Evolutionary conservation across 2,797 vertebrate species (phyloP).

Genomic region (Hypotaenidia philippensis): DNA sequence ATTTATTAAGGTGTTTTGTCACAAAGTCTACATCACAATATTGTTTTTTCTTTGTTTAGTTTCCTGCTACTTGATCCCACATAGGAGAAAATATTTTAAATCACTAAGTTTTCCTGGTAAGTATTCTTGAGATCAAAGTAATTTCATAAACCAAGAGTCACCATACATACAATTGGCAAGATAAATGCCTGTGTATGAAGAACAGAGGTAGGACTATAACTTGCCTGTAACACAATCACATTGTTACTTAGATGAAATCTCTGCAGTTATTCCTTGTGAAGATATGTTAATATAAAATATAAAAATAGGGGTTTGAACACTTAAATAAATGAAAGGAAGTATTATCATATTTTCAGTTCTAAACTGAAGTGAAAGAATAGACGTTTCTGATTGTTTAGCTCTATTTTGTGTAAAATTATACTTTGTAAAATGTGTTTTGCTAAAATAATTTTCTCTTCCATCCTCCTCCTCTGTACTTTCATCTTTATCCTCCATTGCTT

Average conservation of each 20-base stretch:
- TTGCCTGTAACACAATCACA: neutral
- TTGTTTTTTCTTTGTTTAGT: neutral
- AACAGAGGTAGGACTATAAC: neutral
- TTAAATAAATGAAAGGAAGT: neutral
- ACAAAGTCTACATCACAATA: neutral
- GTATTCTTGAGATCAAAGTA: neutral
- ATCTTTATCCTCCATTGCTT: neutral
- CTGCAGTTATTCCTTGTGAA: neutral
- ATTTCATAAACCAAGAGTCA: neutral
- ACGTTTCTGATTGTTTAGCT: neutral
- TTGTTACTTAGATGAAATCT: neutral
- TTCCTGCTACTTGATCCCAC: neutral
- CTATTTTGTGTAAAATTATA: neutral
- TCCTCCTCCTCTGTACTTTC: neutral
- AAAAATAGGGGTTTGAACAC: fast-evolving
- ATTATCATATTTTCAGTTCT: neutral
- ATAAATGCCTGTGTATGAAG: neutral
- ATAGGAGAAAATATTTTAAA: neutral
- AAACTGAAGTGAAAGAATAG: neutral
- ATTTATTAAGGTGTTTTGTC: neutral
- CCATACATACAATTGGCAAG: neutral
- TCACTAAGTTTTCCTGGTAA: neutral
- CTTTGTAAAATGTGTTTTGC: neutral
- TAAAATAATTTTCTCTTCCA: neutral
- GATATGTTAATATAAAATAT: neutral